Conservation (phyloP, 2,113 vertebrate species). For the Grammomys dolichurus region DNA sequence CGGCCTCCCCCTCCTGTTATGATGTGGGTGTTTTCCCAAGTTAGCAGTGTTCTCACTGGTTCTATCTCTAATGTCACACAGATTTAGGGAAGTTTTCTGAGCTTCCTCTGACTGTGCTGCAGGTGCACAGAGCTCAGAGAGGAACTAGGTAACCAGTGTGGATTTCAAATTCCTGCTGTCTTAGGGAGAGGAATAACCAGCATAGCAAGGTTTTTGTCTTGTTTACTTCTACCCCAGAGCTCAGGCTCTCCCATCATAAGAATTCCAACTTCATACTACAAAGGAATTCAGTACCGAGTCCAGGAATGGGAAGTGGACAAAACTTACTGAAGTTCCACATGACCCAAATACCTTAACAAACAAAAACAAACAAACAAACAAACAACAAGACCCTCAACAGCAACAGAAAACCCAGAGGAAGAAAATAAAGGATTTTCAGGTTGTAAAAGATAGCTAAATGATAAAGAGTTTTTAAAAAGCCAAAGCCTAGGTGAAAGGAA, state of each 20-base stretch:
- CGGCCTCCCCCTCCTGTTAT: background rate
- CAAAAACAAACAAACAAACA: background rate
- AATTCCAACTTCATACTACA: background rate
- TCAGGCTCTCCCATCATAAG: background rate
- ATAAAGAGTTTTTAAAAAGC: background rate
- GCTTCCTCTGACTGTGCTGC: background rate
- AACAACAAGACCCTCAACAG: background rate
- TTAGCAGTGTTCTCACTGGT: background rate
- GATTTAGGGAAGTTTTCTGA: constrained; percentile 7
- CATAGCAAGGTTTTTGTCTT: background rate
- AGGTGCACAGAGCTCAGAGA: background rate
- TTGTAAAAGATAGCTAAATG: background rate
- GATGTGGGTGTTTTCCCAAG: background rate
- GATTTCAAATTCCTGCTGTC: background rate
- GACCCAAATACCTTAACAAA: constrained; percentile 5
- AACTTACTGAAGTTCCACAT: background rate
- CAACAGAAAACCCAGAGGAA: background rate
- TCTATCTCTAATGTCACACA: background rate
- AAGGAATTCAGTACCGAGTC: constrained; percentile 13
- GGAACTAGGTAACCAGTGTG: background rate
- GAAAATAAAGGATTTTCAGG: constrained; percentile 10
- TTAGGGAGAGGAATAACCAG: constrained; percentile 39
- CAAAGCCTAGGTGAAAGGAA: background rate
- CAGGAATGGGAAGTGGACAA: background rate
- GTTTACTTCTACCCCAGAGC: constrained; percentile 6